Base-by-base conservation (phyloP, 1,140 invertebrate species). In the Anoplolepis gracilipes region DNA sequence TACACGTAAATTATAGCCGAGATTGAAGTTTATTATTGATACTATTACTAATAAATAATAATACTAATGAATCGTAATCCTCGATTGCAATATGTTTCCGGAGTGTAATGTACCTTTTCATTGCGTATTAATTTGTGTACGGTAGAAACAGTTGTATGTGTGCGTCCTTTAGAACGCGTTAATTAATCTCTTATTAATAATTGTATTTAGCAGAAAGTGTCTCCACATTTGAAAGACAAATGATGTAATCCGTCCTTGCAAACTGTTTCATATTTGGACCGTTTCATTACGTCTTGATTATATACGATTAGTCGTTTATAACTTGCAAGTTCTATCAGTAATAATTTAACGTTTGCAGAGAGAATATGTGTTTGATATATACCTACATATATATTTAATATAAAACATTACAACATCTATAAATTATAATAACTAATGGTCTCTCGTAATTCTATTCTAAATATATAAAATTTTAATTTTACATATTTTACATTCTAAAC, bases 251-350 rank as follows among this genome's bases (percentile, higher is more conserved):
- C 65, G 33, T 57, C 65, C 70, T 70, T 81, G 11, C 64, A 39
- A 81, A 70, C 61, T 39, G 49, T 81, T 81, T 69, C 62, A 69
- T 30, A 33, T 79, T 69, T 55, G 13, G 22, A 33, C 6, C 28
- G 22, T 81, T 22, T 57, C 53, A 70, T 81, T 70, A 69, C 49
- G 33, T 70, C 3, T 16, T 59, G 36, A 39, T 72, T 28, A 19
- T 36, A 36, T 36, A 49, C 13, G 22, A 79, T 70, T 11, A 39
- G 13, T 81, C 7, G 16, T 78, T 49, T 49, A 11, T 53, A 33
- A 22, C n/a, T 33, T 22, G 16, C 19, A 55, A 28, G 46, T 53
- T 53, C 16, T n/a, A 39, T 30, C 6, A 30, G 33, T 70, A 69
- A 57, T 59, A 42, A 25, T 7, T 57, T 57, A 30, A 19, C 30